Conservation (phyloP, 2,888 invertebrate genomes). For the Papilio protenor region DNA sequence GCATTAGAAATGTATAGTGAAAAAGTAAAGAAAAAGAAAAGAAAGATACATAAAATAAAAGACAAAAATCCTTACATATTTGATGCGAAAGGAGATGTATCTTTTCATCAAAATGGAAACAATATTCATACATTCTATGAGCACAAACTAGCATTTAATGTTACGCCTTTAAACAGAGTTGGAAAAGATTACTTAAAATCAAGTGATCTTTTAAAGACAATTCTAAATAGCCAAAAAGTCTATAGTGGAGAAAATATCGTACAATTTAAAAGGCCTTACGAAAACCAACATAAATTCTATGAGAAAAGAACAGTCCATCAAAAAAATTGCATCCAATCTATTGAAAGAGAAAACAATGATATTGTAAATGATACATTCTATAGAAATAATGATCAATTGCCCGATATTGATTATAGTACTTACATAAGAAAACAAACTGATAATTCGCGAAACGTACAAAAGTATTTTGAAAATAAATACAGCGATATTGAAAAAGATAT, state of each 20-base stretch:
- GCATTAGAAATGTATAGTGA: conserved; percentile 48
- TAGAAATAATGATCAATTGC: not conserved
- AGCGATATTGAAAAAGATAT: not conserved
- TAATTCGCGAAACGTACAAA: not conserved
- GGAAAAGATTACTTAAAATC: conserved; percentile 57
- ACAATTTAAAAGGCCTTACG: not conserved
- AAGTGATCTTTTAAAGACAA: conserved; percentile 66
- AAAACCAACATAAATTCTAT: not conserved
- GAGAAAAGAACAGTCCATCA: not conserved
- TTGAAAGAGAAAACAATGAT: not conserved
- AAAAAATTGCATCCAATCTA: not conserved
- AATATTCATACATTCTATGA: conserved; percentile 2
- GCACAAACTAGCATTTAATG: not conserved
- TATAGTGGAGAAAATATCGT: not conserved
- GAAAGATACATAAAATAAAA: conserved; percentile 27
- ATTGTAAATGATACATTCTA: not conserved
- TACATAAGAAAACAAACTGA: not conserved
- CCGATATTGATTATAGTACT: not conserved
- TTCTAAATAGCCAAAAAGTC: conserved; percentile 54
- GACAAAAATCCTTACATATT: not conserved
- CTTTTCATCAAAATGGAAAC: not conserved
- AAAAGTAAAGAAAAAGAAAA: conserved; percentile 47
- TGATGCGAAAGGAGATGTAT: not conserved
- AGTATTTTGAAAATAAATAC: not conserved
- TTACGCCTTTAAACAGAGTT: conserved; percentile 29